Evolutionary conservation across 1,140 invertebrate species (phyloP).

Genomic region (Caenorhabditis inopinata): DNA sequence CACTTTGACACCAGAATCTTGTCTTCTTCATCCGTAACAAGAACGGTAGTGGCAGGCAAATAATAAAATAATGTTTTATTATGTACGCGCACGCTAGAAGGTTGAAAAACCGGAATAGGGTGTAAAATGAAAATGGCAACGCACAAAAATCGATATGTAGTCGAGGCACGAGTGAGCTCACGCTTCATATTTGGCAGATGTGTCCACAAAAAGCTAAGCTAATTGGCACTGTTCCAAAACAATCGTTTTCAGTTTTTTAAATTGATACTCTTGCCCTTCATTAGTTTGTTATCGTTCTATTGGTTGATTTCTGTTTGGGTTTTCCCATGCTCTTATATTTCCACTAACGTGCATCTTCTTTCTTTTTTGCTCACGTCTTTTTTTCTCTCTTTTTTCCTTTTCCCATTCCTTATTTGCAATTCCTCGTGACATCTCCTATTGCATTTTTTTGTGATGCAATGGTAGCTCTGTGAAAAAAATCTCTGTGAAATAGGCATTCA

Average conservation of each 20-base stretch:
- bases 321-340: conserved; percentile 11
- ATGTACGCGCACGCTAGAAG: neutral
- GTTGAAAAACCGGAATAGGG: conserved; percentile 19
- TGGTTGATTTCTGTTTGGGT: neutral
- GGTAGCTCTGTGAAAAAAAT: neutral
- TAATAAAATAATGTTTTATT: neutral
- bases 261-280: too few species aligned
- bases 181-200: conserved; percentile 9
- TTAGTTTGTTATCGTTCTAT: too few species aligned
- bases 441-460: neutral
- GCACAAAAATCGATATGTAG: conserved; percentile 5
- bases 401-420: neutral
- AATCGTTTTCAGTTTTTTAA: too few species aligned
- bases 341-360: neutral
- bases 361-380: neutral
- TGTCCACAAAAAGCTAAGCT: neutral
- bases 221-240: neutral
- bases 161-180: neutral
- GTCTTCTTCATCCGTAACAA: neutral
- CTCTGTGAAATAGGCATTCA: neutral
- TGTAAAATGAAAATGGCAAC: neutral
- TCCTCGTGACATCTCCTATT: neutral
- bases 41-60: neutral
- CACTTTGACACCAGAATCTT: neutral
- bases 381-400: neutral